phyloP scores from a whole-genome alignment of 2,888 invertebrate genomes.

The Acanthosoma haemorrhoidale region DNA sequence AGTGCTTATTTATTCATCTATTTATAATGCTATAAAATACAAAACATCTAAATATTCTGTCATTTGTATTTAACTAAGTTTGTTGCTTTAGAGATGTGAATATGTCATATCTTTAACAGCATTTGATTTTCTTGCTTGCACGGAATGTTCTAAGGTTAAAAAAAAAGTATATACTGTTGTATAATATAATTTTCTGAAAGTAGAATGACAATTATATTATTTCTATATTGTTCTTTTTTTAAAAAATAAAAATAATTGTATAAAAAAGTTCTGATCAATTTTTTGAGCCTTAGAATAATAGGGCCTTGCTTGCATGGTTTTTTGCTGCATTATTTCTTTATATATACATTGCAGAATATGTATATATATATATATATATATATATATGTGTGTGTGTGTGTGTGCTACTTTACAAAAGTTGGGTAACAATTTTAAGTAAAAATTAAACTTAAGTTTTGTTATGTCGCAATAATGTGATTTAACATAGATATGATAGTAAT shows the following conservation, averaged over 20 bases:
- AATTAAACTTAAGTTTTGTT: no score
- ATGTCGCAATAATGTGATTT: no score
- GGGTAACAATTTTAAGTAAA: no score
- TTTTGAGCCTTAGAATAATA: neutral
- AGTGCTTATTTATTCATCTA: no score
- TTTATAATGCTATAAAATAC: no score
- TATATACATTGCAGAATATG: neutral
- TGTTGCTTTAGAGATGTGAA: no score
- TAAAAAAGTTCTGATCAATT: neutral
- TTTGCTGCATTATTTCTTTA: neutral
- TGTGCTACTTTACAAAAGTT: no score
- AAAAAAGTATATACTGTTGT: neutral
- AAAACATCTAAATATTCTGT: no score
- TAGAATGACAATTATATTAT: no score
- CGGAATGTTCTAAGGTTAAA: constrained; percentile 6
- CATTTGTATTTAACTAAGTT: neutral
- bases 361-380: neutral
- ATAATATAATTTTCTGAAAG: neutral
- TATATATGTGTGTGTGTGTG: neutral
- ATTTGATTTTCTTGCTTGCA: neutral
- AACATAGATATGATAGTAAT: no score
- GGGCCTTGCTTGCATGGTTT: constrained; percentile 5
- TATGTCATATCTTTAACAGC: neutral
- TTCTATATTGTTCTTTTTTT: neutral
- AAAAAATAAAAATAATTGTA: neutral